Percentiles rank a stretch among this genome's conserved stretches.
These are phyloP conservation scores for Aselliscus stoliczkanus DNA, from an alignment of 2,797 vertebrate genomes.

Conservation along the genomic window DNA sequence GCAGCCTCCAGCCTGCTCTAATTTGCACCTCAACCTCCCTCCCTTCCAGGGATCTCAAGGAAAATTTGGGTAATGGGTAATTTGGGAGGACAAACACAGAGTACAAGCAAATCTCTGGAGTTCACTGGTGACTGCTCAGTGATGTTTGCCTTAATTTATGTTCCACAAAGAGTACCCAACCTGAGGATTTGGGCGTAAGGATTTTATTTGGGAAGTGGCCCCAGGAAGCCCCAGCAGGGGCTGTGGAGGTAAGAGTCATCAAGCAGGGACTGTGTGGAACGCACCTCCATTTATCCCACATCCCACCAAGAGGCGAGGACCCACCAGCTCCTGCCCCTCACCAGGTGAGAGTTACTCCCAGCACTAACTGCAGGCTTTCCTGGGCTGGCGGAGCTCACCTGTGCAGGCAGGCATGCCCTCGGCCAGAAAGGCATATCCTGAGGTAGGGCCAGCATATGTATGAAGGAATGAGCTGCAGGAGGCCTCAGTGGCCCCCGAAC, in stretches of 20 bases:
- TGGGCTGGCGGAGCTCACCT: background rate
- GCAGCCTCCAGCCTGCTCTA: background rate
- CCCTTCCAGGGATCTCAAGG: background rate
- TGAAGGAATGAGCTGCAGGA: background rate
- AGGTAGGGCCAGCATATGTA: background rate
- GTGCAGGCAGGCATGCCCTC: background rate
- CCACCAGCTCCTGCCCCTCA: background rate
- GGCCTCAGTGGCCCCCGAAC: background rate
- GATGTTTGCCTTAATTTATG: background rate
- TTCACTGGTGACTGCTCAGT: background rate
- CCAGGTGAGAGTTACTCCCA: background rate
- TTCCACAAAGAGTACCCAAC: background rate
- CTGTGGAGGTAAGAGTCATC: background rate
- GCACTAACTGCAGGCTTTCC: background rate
- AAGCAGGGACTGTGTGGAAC: background rate
- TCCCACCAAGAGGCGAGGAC: accelerated
- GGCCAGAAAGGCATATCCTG: background rate
- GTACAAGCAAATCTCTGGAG: background rate
- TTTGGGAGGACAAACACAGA: background rate
- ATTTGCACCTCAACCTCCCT: background rate
- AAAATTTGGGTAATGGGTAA: background rate
- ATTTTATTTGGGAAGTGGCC: background rate
- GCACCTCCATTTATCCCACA: background rate
- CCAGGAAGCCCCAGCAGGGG: background rate
- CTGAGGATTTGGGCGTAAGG: background rate